Evolutionary conservation across 2,888 invertebrate species (phyloP), one percentile per base, ranked within the genome.

Genomic region (Dexiosoma caninum): DNA sequence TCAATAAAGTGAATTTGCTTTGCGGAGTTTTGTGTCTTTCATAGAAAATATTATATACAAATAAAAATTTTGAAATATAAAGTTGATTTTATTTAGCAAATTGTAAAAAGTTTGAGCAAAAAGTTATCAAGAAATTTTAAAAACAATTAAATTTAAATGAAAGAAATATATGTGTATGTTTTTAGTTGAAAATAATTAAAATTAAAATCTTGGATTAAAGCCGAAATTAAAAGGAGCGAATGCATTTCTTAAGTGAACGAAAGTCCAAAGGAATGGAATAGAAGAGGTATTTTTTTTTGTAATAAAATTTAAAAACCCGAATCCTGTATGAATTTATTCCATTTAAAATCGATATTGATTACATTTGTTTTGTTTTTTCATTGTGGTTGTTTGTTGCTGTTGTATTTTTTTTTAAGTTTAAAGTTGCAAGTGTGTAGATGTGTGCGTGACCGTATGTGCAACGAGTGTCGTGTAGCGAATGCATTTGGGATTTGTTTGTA

Each of bases 301-400:
- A n/a, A 16, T 19, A 10, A 19, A 35, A 16, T 35, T 19, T 30
- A 16, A 32, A 53, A 30, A 16, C 9, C 9, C 5, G 5, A 12
- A 40, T n/a, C n/a, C 2, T n/a, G 7, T 8, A n/a, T 5, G n/a
- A 23, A 37, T 44, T 59, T 35, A 4, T 44, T 23, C 9, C n/a
- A 12, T 23, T 53, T 44, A 37, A 62, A 69, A 76, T 76, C 69
- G 53, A 76, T 76, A 76, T 69, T 62, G 23, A 51, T 46, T 37
- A 12, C 40, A 14, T 51, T 72, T n/a, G n/a, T n/a, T n/a, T n/a
- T n/a, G n/a, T n/a, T n/a, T n/a, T n/a, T n/a, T n/a, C n/a, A n/a
- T n/a, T n/a, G n/a, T n/a, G n/a, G n/a, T n/a, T n/a, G n/a, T n/a
- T 57, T 14, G 27, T 27, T 27, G 27, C 27, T 57, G 10, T 57